Percentiles rank a stretch among this genome's conserved stretches.
These are phyloP conservation scores for Melanotus villosus DNA, from an alignment of 2,888 invertebrate genomes.

Conservation along the genomic window DNA sequence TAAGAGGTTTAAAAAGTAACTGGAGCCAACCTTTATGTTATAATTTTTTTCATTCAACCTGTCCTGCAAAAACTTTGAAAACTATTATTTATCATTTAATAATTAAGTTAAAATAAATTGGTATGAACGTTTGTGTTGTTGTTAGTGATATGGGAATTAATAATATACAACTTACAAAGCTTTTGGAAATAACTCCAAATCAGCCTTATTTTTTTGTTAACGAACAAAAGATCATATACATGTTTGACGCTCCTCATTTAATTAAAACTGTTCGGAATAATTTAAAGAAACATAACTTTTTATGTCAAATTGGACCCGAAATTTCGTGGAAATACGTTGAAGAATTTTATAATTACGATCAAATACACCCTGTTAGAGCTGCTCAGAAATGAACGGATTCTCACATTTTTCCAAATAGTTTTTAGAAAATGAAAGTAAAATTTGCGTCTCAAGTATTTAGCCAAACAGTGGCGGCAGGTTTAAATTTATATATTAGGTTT, in stretches of 20 bases:
- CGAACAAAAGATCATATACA: no score
- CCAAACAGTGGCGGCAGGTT: constrained; percentile 34
- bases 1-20: neutral
- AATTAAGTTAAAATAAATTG: neutral
- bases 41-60: constrained; percentile 32
- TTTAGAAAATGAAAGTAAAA: constrained; percentile 48
- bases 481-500: neutral
- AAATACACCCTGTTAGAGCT: constrained; percentile 18
- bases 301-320: constrained; percentile 3
- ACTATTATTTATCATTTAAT: constrained; percentile 1
- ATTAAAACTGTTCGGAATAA: constrained; percentile 41
- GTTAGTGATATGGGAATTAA: constrained; percentile 34
- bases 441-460: constrained; percentile 46
- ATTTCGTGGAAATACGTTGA: constrained; percentile 25
- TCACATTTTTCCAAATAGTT: constrained; percentile 42
- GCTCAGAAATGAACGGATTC: constrained; percentile 41
- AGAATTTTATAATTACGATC: constrained; percentile 35
- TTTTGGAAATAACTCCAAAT: constrained; percentile 14
- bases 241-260: constrained; percentile 42
- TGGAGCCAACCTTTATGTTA: constrained; percentile 37
- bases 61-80: constrained; percentile 29
- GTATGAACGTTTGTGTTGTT: constrained; percentile 25
- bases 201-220: constrained; percentile 13
- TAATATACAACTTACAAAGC: constrained; percentile 29
- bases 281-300: constrained; percentile 34